phyloP scores from a whole-genome alignment of 2,888 invertebrate species.

The Drosophila mercatorum region DNA sequence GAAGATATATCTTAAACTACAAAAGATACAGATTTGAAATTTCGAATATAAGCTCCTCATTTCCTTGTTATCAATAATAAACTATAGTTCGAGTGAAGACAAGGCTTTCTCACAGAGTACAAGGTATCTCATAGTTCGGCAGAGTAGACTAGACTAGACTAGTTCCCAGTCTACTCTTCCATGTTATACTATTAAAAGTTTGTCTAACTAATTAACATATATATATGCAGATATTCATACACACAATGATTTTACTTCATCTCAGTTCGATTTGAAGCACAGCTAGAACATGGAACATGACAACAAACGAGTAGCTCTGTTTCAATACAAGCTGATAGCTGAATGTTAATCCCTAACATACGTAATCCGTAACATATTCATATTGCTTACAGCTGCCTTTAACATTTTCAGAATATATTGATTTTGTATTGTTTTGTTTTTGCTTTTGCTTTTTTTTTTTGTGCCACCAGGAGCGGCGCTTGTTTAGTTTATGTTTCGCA shows the following conservation, averaged over 20 bases:
- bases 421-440: constrained; percentile 8
- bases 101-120: too few relatives aligned
- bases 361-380: neutral
- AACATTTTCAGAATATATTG: constrained; percentile 2
- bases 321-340: neutral
- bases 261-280: neutral
- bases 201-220: neutral
- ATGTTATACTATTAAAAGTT: neutral
- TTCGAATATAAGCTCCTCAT: too few relatives aligned
- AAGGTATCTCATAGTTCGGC: neutral
- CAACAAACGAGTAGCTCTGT: neutral
- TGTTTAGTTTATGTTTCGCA: constrained; percentile 72
- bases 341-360: neutral
- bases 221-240: neutral
- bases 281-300: neutral
- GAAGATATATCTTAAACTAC: too few relatives aligned
- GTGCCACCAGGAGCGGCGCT: constrained; percentile 65
- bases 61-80: too few relatives aligned
- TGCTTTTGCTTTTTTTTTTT: constrained; percentile 9
- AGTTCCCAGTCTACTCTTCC: neutral
- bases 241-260: constrained; percentile 4
- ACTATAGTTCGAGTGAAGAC: too few relatives aligned
- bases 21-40: neutral
- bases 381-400: constrained; percentile 8
- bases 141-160: too few relatives aligned